Conservation (phyloP, 2,113 vertebrate species). For the Sisor rabdophorus region DNA sequence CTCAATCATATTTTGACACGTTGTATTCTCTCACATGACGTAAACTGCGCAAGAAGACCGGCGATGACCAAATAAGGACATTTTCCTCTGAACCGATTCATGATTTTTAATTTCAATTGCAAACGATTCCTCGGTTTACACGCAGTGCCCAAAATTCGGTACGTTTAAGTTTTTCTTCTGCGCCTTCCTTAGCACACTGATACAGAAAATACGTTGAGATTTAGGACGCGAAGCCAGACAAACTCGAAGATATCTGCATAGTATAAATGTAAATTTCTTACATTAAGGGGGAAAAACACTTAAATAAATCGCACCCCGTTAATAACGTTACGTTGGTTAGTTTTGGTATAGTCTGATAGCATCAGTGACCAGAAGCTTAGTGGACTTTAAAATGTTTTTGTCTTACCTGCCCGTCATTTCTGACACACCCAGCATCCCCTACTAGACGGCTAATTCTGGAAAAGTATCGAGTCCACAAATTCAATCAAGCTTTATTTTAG, state of each 20-base stretch:
- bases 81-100: conserved; percentile 5
- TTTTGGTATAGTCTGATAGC: neutral
- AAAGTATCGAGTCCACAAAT: neutral
- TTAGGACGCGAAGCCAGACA: neutral
- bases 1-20: too few relatives aligned
- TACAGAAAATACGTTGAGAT: neutral
- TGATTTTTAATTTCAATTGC: neutral
- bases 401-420: conserved; percentile 72
- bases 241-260: neutral
- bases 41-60: too few relatives aligned
- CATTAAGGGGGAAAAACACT: neutral
- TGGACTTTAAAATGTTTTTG: neutral
- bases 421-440: conserved; percentile 68
- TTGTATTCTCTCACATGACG: too few relatives aligned
- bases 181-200: neutral
- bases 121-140: neutral
- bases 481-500: neutral
- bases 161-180: neutral
- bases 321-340: neutral
- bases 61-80: conserved; percentile 25
- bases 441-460: neutral
- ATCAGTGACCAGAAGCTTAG: neutral
- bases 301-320: neutral
- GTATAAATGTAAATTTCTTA: neutral
- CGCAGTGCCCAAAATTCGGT: neutral